Evolutionary conservation across 2,888 invertebrate genomes (phyloP).

Genomic region (Hyposoter didymator): DNA sequence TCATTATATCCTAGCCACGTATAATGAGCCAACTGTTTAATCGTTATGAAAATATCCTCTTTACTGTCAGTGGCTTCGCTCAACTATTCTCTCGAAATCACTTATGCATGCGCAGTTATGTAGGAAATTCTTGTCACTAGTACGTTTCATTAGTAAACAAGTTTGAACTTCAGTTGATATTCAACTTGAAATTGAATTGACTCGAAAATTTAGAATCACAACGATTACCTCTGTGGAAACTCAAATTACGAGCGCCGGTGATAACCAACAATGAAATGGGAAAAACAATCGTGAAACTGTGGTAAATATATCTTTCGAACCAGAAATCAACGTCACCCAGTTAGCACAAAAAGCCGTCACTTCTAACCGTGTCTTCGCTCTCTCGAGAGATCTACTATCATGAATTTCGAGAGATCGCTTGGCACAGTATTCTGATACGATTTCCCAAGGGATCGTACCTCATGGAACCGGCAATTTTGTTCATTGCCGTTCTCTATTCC

Average conservation of each 20-base stretch:
- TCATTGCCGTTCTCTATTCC: conserved; percentile 41
- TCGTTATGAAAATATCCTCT: conserved; percentile 10
- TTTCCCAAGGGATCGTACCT: conserved; percentile 73
- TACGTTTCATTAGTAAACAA: too few species aligned
- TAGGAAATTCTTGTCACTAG: too few species aligned
- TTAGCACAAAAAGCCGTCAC: conserved; percentile 37
- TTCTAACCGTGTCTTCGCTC: conserved; percentile 23
- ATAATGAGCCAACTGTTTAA: conserved; percentile 44
- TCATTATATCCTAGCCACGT: conserved; percentile 27
- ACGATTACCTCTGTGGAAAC: conserved; percentile 13
- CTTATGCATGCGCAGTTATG: too few species aligned
- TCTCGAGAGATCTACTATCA: conserved; percentile 67
- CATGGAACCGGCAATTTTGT: conserved; percentile 45
- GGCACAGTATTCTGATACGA: conserved; percentile 76
- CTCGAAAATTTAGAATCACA: background rate
- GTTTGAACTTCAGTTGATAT: too few species aligned
- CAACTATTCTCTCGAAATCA: background rate
- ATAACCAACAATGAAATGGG: background rate
- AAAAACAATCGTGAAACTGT: conserved; percentile 32
- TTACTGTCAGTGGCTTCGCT: conserved; percentile 1
- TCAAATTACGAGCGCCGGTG: conserved; percentile 4
- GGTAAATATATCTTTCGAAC: conserved; percentile 34
- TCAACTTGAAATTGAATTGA: background rate
- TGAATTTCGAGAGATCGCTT: conserved; percentile 68
- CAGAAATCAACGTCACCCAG: conserved; percentile 50